These are phyloP conservation scores for Fopius arisanus DNA, from an alignment of 1,140 invertebrate species.

Conservation along the genomic window DNA sequence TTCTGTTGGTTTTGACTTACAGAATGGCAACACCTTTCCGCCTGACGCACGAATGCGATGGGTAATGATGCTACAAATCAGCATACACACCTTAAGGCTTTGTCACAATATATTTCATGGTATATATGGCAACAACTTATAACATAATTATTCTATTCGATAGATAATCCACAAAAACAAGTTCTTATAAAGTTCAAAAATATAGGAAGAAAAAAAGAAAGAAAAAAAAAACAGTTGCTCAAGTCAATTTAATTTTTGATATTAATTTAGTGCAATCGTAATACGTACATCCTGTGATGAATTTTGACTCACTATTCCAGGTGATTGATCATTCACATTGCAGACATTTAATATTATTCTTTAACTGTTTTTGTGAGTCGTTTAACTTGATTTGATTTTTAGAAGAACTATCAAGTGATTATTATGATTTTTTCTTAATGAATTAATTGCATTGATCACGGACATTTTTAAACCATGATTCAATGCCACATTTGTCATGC, in stretches of 20 bases:
- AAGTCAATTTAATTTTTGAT: conserved; percentile 41
- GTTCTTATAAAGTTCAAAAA: neutral
- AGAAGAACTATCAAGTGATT: neutral
- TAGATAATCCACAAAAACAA: neutral
- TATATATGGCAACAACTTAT: conserved; percentile 43
- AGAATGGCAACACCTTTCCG: conserved; percentile 63
- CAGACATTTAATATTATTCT: neutral
- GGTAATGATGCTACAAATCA: conserved; percentile 62
- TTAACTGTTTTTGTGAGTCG: neutral
- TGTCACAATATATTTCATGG: conserved; percentile 36
- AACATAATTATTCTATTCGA: conserved; percentile 37
- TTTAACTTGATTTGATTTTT: neutral
- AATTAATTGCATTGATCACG: neutral
- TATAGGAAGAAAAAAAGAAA: no score
- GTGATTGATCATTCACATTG: neutral
- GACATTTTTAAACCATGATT: neutral
- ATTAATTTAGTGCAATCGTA: neutral
- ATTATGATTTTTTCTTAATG: neutral
- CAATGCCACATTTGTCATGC: no score
- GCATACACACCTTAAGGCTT: conserved; percentile 63
- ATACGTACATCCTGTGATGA: conserved; percentile 14
- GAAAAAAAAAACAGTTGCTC: conserved; percentile 1
- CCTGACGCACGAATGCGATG: conserved; percentile 63
- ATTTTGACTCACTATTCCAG: conserved; percentile 10
- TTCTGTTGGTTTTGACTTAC: conserved; percentile 63